A percentile compares a stretch with the other conserved stretches of the same genome.
phyloP scores from a whole-genome alignment of 2,888 invertebrate species.

The Anthrax anthrax region DNA sequence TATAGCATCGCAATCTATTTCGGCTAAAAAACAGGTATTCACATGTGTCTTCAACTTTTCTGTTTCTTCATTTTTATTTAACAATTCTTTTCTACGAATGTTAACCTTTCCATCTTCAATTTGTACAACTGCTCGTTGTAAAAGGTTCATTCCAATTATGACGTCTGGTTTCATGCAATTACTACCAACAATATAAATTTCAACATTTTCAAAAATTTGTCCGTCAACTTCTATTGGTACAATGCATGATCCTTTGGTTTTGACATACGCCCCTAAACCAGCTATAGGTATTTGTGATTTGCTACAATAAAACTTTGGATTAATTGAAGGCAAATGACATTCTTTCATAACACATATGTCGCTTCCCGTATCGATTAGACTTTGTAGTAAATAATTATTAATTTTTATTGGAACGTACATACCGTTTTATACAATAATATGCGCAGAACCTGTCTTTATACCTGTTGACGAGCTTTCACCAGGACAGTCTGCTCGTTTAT shows the following conservation, averaged over 20 bases:
- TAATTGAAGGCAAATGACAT: background rate
- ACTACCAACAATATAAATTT: background rate
- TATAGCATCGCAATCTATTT: too few relatives aligned
- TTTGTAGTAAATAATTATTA: background rate
- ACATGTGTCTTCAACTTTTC: too few relatives aligned
- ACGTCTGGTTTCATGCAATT: too few relatives aligned
- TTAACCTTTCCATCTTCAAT: too few relatives aligned
- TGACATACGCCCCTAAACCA: background rate
- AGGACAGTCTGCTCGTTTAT: background rate
- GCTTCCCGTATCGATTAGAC: background rate
- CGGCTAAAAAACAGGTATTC: background rate
- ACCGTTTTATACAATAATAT: background rate
- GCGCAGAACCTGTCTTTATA: background rate
- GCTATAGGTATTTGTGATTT: background rate
- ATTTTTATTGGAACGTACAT: background rate
- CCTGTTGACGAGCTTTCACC: too few relatives aligned
- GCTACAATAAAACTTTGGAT: background rate
- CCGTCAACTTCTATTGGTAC: background rate
- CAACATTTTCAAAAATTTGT: background rate
- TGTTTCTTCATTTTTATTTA: too few relatives aligned
- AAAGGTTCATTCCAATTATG: too few relatives aligned
- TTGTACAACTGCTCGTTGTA: too few relatives aligned
- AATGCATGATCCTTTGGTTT: background rate
- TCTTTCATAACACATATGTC: background rate
- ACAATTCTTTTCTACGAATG: too few relatives aligned